Base-by-base conservation (phyloP, 2,113 vertebrate genomes). In the Brachyhypopomus occidentalis region DNA sequence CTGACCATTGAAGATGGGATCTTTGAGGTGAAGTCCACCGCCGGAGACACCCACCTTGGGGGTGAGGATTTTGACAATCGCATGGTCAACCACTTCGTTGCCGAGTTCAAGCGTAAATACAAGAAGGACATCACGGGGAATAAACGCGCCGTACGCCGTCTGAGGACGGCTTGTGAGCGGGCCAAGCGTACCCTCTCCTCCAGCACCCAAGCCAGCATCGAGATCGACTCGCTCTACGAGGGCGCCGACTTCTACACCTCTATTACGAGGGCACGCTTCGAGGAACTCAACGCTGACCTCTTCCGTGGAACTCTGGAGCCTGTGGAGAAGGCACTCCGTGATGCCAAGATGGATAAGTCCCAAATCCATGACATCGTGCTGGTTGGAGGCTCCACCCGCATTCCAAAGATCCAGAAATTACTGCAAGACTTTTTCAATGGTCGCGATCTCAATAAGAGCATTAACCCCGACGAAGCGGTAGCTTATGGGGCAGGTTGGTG, bases 1-100 rank as follows among this genome's bases (percentile, higher is more conserved):
- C 90, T 97, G 83, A 97, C 95, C 22, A 97, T 97, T 56, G 96
- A 97, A n/a, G 96, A 97, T 48, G 96, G 96, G 5, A 96, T 97
- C 73, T 97, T 97, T 83, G 96, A 97, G 88, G 96, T 97, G 30
- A 97, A 97, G 87, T 85, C 96, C 27, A 97, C 96, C 0, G 96
- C 96, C 0, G 96, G 96, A 0, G 96, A 97, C 92, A 97, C 95
- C 2, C 96, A 97, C 81, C 89, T 97, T 83, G 96, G 95, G 0
- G 96, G 96, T 0, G 96, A 97, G 84, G 96, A 97, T 90, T 96
- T 97, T 75, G 96, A 97, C 88, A 97, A 94, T 84, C 92, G 96
- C 27, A 95, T 97, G 90, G 96, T 97, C 22, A 95, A 92, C 90
- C 96, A 96, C 86, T 96, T 97, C 19, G 91, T 95, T 52, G 92